A percentile compares a stretch with the other conserved stretches of the same genome.
Evolutionary conservation across 2,113 vertebrate genomes (phyloP).

Genomic region (Zosterops hypoxanthus): DNA sequence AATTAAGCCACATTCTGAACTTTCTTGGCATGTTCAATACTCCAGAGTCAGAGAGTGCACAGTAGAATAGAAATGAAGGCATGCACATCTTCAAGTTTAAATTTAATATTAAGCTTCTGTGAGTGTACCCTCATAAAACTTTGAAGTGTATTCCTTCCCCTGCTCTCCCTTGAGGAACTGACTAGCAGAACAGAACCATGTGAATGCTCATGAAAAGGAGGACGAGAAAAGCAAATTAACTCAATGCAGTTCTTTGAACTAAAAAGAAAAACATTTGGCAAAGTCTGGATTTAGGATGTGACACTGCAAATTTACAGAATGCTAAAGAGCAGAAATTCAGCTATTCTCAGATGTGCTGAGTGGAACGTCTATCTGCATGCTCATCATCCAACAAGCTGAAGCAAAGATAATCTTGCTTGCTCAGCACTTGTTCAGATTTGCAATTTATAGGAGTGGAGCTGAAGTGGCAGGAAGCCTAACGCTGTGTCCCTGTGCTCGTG

Average conservation of each 20-base stretch:
- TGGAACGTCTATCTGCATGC: not conserved
- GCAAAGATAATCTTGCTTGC: not conserved
- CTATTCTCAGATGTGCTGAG: conserved; percentile 9
- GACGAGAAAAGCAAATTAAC: conserved; percentile 19
- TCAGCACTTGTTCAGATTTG: not conserved
- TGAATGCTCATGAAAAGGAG: not conserved
- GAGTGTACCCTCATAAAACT: conserved; percentile 48
- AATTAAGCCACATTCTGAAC: not conserved
- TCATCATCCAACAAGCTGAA: not conserved
- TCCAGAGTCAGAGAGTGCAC: not conserved
- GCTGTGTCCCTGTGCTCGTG: not conserved
- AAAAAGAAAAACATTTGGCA: not conserved
- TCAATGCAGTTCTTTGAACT: not conserved
- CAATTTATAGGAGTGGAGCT: not conserved
- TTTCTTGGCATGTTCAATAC: not conserved
- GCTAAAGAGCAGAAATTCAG: not conserved
- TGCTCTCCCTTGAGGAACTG: conserved; percentile 6
- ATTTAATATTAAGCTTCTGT: conserved; percentile 44
- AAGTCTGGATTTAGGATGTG: conserved; percentile 19
- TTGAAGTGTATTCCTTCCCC: conserved; percentile 27
- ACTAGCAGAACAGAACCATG: not conserved
- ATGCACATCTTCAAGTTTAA: conserved; percentile 1
- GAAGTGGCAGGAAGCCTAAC: not conserved
- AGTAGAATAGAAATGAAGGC: conserved; percentile 1
- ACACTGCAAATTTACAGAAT: not conserved